Evolutionary conservation across 2,888 invertebrate species (phyloP).

Genomic region (Drosophila prolongata): DNA sequence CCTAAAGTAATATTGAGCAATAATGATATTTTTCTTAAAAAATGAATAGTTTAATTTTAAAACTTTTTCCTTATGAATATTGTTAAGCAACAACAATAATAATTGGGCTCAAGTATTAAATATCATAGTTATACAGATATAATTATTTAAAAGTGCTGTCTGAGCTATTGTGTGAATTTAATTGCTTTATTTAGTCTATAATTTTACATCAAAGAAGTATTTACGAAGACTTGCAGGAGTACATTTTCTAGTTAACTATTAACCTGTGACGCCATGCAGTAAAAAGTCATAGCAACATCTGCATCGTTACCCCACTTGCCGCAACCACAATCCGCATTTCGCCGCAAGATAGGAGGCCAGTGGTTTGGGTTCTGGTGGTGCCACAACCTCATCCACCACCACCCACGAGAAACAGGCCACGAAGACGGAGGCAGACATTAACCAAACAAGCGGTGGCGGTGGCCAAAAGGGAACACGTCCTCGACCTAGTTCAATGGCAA

Average conservation of each 20-base stretch:
- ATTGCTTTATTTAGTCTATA: not conserved
- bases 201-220: too few species aligned
- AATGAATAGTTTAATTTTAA: too few species aligned
- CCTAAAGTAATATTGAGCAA: too few species aligned
- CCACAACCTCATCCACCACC: conserved; percentile 14
- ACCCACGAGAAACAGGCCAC: conserved; percentile 34
- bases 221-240: not conserved
- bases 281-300: not conserved
- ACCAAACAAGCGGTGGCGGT: conserved; percentile 59
- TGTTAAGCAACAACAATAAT: too few species aligned
- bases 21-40: too few species aligned
- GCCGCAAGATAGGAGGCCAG: conserved; percentile 10
- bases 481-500: conserved; percentile 85
- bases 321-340: conserved; percentile 14
- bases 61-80: too few species aligned
- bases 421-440: conserved; percentile 44
- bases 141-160: too few species aligned
- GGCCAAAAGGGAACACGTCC: conserved; percentile 82
- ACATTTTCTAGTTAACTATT: not conserved
- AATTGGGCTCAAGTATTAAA: too few species aligned
- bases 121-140: too few species aligned
- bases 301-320: not conserved
- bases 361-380: not conserved
- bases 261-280: not conserved
- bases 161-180: too few species aligned